Percentiles rank a stretch among this genome's conserved stretches.
Evolutionary conservation across 2,888 invertebrate genomes (phyloP).

Genomic region (Xestoiulus laeticollis): DNA sequence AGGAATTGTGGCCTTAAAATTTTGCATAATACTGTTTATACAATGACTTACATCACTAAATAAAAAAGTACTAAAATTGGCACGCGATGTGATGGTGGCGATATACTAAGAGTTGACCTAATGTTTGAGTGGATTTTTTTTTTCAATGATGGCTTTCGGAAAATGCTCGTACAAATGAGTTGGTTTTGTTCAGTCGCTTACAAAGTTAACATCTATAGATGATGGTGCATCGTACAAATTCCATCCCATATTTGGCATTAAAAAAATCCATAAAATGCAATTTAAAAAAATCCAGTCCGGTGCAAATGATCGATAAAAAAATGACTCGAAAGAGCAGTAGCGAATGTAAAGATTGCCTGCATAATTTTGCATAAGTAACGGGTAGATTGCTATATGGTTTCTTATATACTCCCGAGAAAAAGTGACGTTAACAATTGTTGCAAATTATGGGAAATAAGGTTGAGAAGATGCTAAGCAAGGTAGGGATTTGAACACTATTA

Average conservation of each 20-base stretch:
- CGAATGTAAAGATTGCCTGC: not conserved
- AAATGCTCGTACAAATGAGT: not conserved
- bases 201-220: no score
- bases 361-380: constrained; percentile 36
- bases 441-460: not conserved
- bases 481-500: not conserved
- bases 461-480: not conserved
- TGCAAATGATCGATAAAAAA: not conserved
- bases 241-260: not conserved
- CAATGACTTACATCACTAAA: not conserved
- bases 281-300: not conserved
- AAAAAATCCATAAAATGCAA: not conserved
- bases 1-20: no score
- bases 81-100: not conserved
- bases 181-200: not conserved
- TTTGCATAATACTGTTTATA: constrained; percentile 13
- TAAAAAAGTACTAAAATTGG: not conserved
- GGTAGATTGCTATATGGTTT: not conserved
- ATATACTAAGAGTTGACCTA: not conserved
- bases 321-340: not conserved
- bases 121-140: not conserved
- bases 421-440: constrained; percentile 9
- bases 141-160: not conserved
- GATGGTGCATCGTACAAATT: not conserved
- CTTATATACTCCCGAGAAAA: not conserved